A percentile compares a stretch with the other conserved stretches of the same genome.
phyloP scores from a whole-genome alignment of 1,140 invertebrate species.

The Drosophila jambulina region DNA sequence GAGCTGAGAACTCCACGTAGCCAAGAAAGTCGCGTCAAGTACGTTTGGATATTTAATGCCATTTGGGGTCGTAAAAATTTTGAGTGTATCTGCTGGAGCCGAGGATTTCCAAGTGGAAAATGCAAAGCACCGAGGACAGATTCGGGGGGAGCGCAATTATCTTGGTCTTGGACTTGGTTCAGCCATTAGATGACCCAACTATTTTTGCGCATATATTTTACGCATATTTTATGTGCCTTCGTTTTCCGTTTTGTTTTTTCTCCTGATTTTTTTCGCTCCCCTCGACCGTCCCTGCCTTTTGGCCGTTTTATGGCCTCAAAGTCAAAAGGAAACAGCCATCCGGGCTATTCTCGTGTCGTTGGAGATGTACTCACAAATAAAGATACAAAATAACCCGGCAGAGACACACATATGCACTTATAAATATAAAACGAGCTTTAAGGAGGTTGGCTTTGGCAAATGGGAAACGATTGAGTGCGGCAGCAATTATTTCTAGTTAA shows the following conservation, averaged over 20 bases:
- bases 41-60: conserved; percentile 80
- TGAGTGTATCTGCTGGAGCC: conserved; percentile 60
- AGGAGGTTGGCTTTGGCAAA: conserved; percentile 27
- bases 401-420: conserved; percentile 22
- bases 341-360: conserved; percentile 38
- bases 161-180: conserved; percentile 72
- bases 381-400: conserved; percentile 47
- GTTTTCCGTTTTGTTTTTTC: conserved; percentile 20
- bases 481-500: conserved; percentile 23
- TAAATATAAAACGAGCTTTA: conserved; percentile 32
- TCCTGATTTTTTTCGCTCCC: background rate
- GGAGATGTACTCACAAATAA: conserved; percentile 52
- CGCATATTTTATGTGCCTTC: conserved; percentile 73
- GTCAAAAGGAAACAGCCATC: conserved; percentile 30
- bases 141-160: conserved; percentile 67
- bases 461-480: conserved; percentile 14
- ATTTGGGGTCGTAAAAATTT: conserved; percentile 77
- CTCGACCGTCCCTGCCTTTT: conserved; percentile 13
- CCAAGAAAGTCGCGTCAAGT: conserved; percentile 72
- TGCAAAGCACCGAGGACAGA: conserved; percentile 67
- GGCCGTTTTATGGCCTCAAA: conserved; percentile 49
- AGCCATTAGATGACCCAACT: conserved; percentile 81
- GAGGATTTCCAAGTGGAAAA: conserved; percentile 50
- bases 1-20: conserved; percentile 66
- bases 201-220: conserved; percentile 74